Conservation (phyloP, 2,797 vertebrate genomes). For the Sciaenops ocellatus region DNA sequence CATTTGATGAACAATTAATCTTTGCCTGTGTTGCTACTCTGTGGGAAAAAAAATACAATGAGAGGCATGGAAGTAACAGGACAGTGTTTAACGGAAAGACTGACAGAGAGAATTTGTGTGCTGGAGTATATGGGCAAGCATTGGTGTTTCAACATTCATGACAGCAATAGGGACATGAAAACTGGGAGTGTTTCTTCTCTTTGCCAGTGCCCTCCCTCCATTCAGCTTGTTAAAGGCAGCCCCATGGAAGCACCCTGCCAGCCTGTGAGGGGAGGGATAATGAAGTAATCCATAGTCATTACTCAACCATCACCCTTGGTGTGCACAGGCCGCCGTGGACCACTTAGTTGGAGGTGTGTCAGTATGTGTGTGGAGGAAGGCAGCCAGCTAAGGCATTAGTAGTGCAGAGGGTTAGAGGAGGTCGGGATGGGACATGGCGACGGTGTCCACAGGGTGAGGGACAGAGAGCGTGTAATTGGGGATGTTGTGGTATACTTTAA, state of each 20-base stretch:
- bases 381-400: conserved; percentile 60
- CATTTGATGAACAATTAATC: conserved; percentile 68
- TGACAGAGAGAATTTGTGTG: conserved; percentile 7
- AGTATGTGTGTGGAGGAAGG: conserved; percentile 55
- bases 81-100: conserved; percentile 3
- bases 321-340: conserved; percentile 68
- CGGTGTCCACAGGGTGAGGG: conserved; percentile 31
- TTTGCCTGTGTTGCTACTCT: conserved; percentile 48
- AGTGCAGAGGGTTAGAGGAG: conserved; percentile 34
- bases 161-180: conserved; percentile 45
- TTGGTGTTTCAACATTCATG: conserved; percentile 46
- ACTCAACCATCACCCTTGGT: conserved; percentile 81
- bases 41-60: conserved; percentile 57
- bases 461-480: conserved; percentile 25
- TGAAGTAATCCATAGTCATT: conserved; percentile 85
- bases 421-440: conserved; percentile 47
- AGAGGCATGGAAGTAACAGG: conserved; percentile 4
- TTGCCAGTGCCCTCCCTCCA: conserved; percentile 52
- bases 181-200: conserved; percentile 52
- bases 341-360: conserved; percentile 74
- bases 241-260: conserved; percentile 71
- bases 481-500: conserved; percentile 63
- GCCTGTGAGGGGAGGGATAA: conserved; percentile 78
- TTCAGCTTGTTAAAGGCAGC: conserved; percentile 74
- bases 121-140: conserved; percentile 29